These are phyloP conservation scores for Acrobasis consociella DNA, from an alignment of 2,888 invertebrate genomes.

Conservation along the genomic window DNA sequence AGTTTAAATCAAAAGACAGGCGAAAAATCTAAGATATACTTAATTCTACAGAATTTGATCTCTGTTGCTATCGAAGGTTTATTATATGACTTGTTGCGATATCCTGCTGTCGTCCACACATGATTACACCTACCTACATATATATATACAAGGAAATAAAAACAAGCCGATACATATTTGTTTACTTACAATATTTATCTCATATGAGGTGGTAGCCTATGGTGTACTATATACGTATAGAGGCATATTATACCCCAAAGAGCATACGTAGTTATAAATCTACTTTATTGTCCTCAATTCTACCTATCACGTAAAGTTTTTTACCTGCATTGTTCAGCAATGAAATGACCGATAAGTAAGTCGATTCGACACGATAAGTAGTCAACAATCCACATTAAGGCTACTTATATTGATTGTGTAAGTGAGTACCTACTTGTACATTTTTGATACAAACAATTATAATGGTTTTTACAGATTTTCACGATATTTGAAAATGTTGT, in stretches of 20 bases:
- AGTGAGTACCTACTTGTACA: not conserved
- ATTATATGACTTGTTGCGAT: conserved; percentile 1
- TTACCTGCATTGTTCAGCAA: not conserved
- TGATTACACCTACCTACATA: not conserved
- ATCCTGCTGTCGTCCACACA: not conserved
- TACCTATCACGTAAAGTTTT: conserved; percentile 6
- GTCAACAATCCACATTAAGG: not conserved
- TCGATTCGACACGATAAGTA: not conserved
- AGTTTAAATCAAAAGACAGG: no score
- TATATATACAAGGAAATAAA: not conserved
- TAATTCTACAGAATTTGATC: no score
- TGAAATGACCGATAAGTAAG: not conserved
- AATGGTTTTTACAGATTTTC: no score
- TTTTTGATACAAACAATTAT: no score
- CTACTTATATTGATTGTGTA: not conserved
- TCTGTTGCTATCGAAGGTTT: not conserved
- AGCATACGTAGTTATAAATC: no score
- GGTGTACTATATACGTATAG: not conserved
- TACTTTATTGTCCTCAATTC: no score
- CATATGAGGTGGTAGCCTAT: no score
- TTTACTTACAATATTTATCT: not conserved
- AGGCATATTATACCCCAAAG: no score
- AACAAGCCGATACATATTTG: not conserved
- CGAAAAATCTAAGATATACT: no score
- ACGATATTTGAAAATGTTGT: no score